Percentiles rank a stretch among this genome's conserved stretches.
Conservation (phyloP, 2,113 vertebrate species). For the Hyperopisus bebe region DNA sequence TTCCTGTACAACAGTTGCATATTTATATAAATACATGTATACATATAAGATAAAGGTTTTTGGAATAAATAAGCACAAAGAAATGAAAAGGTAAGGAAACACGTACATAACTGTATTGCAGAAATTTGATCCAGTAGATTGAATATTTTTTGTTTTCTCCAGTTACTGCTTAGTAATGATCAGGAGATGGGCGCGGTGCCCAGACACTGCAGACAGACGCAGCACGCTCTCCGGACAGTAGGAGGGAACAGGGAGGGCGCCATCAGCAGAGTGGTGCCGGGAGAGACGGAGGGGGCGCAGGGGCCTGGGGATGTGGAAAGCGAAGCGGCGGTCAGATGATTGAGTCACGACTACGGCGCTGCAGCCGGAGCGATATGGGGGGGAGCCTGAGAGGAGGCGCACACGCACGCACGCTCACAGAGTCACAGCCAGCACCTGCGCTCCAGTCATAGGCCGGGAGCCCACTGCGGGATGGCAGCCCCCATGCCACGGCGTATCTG, state of each 20-base stretch:
- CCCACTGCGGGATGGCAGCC: neutral
- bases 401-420: neutral
- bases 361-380: neutral
- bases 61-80: neutral
- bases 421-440: neutral
- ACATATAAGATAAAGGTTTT: neutral
- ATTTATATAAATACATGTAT: neutral
- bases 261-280: neutral
- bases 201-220: neutral
- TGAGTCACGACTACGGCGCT: constrained; percentile 2
- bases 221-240: neutral
- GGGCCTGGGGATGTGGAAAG: neutral
- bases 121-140: neutral
- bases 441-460: neutral
- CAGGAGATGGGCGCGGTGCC: neutral
- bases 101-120: neutral
- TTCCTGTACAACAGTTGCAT: neutral
- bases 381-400: neutral
- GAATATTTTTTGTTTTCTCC: neutral
- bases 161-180: neutral
- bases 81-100: neutral
- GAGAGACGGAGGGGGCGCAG: neutral
- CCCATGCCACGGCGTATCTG: neutral
- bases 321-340: neutral
- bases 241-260: neutral